Base-by-base conservation (phyloP, 2,888 invertebrate genomes). In the Calliphora vomitoria region DNA sequence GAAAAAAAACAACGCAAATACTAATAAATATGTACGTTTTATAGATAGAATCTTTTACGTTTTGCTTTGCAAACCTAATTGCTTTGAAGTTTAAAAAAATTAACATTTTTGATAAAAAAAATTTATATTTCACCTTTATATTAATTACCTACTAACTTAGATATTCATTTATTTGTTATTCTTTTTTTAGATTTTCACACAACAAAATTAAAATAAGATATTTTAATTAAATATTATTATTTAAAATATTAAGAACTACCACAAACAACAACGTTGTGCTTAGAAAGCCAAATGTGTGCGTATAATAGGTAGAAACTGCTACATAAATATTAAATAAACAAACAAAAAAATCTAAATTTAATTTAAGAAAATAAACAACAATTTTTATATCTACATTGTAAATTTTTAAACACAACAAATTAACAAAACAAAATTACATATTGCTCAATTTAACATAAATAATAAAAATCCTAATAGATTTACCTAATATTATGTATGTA, bases 341-440 rank as follows among this genome's bases (percentile, higher is more conserved):
- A 31, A 60, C 15, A 35, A 31, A 60, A 31, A 60, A 60, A 15
- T 60, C 60, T 60, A n/a, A 31, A 60, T 60, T 60, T 60, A 35
- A 15, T 60, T 55, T 60, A 15, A 60, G 35, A 60, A 60, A 31
- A 60, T 31, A 60, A 60, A 60, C 60, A 31, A 60, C 5, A 15
- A 35, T 35, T 60, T 35, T 31, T 60, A 31, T 60, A 35, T n/a
- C 31, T 31, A 60, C 60, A 35, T 15, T 15, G 31, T 60, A 15
- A 15, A 60, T 35, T 35, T 31, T 60, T 35, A 31, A 60, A 60
- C 31, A 15, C 60, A 35, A 31, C 31, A 60, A 35, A 60, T 60
- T 15, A 60, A 60, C 58, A 25, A 60, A 60, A 25, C 31, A 31
- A 60, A 11, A 58, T 25, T 13, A 58, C 13, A 60, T 60, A 60